phyloP scores from a whole-genome alignment of 37 sponge, comb jelly and placozoan genomes.

The Cladorhizidae sp. region DNA sequence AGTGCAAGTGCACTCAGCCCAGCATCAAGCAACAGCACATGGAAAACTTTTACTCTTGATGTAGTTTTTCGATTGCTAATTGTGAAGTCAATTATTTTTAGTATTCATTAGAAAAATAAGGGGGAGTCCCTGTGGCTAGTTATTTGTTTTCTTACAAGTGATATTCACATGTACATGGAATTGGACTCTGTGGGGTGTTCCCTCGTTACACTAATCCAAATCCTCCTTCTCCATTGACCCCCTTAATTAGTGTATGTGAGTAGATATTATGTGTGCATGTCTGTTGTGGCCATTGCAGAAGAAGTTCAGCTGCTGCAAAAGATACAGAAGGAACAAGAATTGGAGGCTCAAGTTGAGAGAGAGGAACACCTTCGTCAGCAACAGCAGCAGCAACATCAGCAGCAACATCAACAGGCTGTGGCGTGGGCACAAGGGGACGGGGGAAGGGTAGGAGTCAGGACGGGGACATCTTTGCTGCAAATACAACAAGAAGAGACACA shows the following conservation, averaged over 20 bases:
- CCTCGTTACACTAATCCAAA: too few relatives aligned
- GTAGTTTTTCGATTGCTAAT: too few relatives aligned
- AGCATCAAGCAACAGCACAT: too few relatives aligned
- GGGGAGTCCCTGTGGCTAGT: too few relatives aligned
- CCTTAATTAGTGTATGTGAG: background rate
- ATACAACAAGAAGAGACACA: slow-evolving; percentile 75
- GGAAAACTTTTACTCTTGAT: too few relatives aligned
- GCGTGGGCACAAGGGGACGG: background rate
- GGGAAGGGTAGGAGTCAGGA: background rate
- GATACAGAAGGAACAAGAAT: slow-evolving; percentile 12
- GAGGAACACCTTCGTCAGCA: slow-evolving; percentile 12
- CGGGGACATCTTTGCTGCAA: slow-evolving; percentile 51
- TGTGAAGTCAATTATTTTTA: too few relatives aligned
- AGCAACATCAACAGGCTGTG: background rate
- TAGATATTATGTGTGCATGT: background rate
- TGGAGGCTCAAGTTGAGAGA: slow-evolving; percentile 9
- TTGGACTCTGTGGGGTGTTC: too few relatives aligned
- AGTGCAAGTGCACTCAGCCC: too few relatives aligned
- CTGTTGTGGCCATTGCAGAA: background rate
- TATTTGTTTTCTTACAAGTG: too few relatives aligned
- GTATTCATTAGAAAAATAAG: too few relatives aligned
- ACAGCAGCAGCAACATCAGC: slow-evolving; percentile 35
- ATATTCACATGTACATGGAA: too few relatives aligned
- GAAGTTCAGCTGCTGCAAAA: background rate
- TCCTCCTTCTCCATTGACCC: background rate